Percentiles rank a stretch among this genome's conserved stretches.
These are phyloP conservation scores for Lanistes nyassanus DNA, from an alignment of 1,140 invertebrate species.

Conservation along the genomic window DNA sequence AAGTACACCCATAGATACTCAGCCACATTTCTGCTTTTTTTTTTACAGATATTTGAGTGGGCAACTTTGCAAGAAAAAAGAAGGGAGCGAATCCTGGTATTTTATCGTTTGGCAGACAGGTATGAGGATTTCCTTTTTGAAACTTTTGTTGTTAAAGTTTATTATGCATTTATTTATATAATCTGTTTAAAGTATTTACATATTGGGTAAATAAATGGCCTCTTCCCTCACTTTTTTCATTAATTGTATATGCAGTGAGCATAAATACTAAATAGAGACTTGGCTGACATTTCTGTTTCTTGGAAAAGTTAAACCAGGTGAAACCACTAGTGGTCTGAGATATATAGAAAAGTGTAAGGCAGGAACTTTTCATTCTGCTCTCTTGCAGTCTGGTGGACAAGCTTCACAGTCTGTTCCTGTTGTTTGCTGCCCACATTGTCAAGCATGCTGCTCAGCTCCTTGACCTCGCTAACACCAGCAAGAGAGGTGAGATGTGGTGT, in stretches of 20 bases:
- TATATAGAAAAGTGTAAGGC: background rate
- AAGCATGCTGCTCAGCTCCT: constrained; percentile 81
- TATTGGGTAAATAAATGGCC: too few relatives aligned
- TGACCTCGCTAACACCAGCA: constrained; percentile 60
- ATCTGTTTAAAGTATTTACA: background rate
- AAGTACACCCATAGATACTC: too few relatives aligned
- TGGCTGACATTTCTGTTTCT: too few relatives aligned
- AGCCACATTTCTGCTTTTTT: background rate
- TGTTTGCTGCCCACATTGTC: constrained; percentile 88
- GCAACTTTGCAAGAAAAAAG: constrained; percentile 69
- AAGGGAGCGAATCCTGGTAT: constrained; percentile 78
- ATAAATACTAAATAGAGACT: too few relatives aligned
- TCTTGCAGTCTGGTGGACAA: constrained; percentile 80
- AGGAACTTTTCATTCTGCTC: background rate
- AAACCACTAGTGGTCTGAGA: background rate
- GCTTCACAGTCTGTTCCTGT: constrained; percentile 86
- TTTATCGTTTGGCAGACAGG: constrained; percentile 72
- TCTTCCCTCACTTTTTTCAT: too few relatives aligned
- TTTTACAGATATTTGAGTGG: constrained; percentile 71
- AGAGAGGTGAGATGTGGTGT: constrained; percentile 41
- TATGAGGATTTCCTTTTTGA: constrained; percentile 20
- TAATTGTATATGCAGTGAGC: too few relatives aligned
- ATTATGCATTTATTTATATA: too few relatives aligned
- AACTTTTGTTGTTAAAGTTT: background rate
- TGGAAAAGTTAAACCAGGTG: background rate